Evolutionary conservation across 2,113 vertebrate genomes (phyloP), one percentile per base, ranked within the genome.

Genomic region (Paraplagusia blochii): DNA sequence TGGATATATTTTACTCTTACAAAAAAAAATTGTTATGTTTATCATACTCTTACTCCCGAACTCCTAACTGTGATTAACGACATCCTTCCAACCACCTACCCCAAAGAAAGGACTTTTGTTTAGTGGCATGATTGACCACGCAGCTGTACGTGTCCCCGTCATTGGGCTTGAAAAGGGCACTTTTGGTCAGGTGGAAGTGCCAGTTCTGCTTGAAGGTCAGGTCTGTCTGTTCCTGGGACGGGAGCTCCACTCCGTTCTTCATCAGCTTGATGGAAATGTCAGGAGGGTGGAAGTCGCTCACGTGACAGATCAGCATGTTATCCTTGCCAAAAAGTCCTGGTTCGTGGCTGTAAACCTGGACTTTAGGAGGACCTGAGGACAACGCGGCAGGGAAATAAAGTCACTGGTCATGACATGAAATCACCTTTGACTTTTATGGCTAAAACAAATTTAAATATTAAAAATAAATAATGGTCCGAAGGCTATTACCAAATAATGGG

Each of bases 271-370:
- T 79, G 0, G 9, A 8, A 3, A 97, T 91, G 1, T 89, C 66
- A 0, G 94, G 91, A 0, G 94, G 95, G 13, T 95, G 74, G 67
- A 95, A 97, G 0, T 53, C 62, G 0, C 64, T 90, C 0, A 88
- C 82, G 0, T 90, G 92, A 65, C 95, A 96, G 34, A 95, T 89
- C 0, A 96, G 42, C 7, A 0, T 11, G 52, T 96, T 97, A 0
- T 0, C 0, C 0, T 84, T 42, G 0, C 77, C 90, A 0, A 6
- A 6, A 0, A 39, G 0, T 0, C 47, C 72, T 0, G 67, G 90
- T 0, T 13, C 0, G 0, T 89, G 87, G 0, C 85, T 88, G 59
- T 95, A 96, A 0, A 97, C 79, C 17, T 95, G 90, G 0, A 95
- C 67, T 0, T 69, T 78, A 0, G 94, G 88, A 16, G 29, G 0